A percentile compares a stretch with the other conserved stretches of the same genome.
These are phyloP conservation scores for Sapayoa aenigma DNA, from an alignment of 2,113 vertebrate genomes.

Conservation along the genomic window DNA sequence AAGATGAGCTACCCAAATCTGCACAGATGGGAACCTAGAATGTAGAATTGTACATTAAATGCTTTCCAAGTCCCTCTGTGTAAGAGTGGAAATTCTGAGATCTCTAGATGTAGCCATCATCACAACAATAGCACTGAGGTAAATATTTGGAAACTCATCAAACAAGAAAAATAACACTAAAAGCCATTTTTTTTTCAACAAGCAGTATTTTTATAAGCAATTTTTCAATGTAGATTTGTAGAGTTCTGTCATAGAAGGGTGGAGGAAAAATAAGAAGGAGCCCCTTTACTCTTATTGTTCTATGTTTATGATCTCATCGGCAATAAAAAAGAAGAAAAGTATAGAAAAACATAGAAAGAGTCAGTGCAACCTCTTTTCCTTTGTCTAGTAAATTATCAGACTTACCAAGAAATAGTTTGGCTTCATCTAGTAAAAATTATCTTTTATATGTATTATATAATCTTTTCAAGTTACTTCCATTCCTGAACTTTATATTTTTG, in stretches of 20 bases:
- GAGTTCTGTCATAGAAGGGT: neutral
- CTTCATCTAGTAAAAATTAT: neutral
- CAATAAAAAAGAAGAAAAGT: neutral
- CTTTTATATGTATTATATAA: neutral
- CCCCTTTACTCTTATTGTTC: neutral
- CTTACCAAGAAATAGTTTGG: neutral
- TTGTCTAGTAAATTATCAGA: neutral
- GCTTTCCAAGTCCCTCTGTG: neutral
- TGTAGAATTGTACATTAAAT: too few relatives aligned
- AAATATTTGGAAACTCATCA: neutral
- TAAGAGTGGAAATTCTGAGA: neutral
- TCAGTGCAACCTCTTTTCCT: neutral
- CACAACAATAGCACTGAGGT: neutral
- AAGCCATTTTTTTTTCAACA: rapidly evolving
- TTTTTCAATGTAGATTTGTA: neutral
- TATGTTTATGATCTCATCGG: neutral
- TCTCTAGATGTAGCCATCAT: neutral
- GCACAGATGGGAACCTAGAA: neutral
- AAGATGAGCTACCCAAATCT: neutral
- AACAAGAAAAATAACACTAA: neutral
- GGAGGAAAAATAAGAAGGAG: neutral
- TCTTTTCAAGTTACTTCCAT: neutral
- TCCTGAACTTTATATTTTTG: neutral
- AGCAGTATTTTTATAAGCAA: neutral
- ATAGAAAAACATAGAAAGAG: neutral